A percentile compares a stretch with the other conserved stretches of the same genome.
Evolutionary conservation across 2,113 vertebrate species (phyloP).

Genomic region (Prinia subflava): DNA sequence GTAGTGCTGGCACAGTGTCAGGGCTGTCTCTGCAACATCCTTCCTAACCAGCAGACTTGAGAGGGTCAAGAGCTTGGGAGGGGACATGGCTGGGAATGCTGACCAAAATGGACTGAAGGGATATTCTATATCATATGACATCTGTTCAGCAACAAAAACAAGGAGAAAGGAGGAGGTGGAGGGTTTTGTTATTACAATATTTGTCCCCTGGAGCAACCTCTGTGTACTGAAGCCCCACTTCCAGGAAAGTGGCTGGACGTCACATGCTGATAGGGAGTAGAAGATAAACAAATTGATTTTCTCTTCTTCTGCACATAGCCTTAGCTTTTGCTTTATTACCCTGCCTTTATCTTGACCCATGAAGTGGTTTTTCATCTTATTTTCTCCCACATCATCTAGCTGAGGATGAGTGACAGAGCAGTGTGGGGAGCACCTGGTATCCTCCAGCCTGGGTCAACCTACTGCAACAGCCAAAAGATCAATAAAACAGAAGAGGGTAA

Average conservation of each 20-base stretch:
- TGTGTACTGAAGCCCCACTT: not conserved
- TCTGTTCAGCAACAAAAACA: not conserved
- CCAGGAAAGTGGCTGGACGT: not conserved
- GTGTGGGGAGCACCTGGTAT: not conserved
- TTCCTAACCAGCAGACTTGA: not conserved
- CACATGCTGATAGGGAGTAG: not conserved
- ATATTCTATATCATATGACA: not conserved
- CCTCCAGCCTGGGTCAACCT: not conserved
- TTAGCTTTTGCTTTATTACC: not conserved
- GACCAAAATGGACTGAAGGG: not conserved
- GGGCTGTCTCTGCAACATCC: not conserved
- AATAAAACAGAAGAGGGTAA: not conserved
- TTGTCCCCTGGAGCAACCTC: not conserved
- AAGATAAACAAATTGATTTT: not conserved
- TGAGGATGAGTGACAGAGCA: not conserved
- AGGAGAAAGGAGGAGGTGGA: not conserved
- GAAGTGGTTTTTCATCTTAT: not conserved
- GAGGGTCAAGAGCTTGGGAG: not conserved
- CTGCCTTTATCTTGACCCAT: not conserved
- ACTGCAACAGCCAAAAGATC: not conserved
- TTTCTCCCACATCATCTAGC: not conserved
- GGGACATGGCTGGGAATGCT: not conserved
- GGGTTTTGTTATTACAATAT: accelerated
- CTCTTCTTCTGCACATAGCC: not conserved
- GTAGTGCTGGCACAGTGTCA: not conserved